Conservation (phyloP, 2,888 invertebrate genomes). For the Brachynemurus nebulosus region DNA sequence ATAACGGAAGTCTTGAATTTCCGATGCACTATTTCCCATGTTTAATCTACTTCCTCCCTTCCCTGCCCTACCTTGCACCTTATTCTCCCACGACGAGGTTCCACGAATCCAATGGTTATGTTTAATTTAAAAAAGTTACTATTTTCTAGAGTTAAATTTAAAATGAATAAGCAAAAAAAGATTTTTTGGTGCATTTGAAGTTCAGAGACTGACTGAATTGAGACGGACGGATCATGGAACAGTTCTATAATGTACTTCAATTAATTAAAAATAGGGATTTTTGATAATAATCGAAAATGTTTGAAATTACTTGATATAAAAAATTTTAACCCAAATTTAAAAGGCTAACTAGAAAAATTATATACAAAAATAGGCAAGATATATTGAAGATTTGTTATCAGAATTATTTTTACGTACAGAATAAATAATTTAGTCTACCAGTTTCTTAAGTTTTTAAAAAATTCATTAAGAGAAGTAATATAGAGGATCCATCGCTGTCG, state of each 20-base stretch:
- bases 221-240: background rate
- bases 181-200: background rate
- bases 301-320: too few species aligned
- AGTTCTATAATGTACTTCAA: too few species aligned
- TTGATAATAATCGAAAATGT: too few species aligned
- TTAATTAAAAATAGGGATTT: too few species aligned
- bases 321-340: too few species aligned
- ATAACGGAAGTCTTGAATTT: background rate
- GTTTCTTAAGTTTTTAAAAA: background rate
- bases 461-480: background rate
- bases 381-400: too few species aligned
- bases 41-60: slow-evolving; percentile 3
- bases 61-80: background rate
- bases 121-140: too few species aligned
- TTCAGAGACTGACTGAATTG: slow-evolving; percentile 3
- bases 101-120: background rate
- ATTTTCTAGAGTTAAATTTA: too few species aligned
- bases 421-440: background rate
- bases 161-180: background rate
- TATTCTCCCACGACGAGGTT: background rate
- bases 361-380: too few species aligned
- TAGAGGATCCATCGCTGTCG: background rate
- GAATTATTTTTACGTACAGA: too few species aligned
- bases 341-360: too few species aligned
- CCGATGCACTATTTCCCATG: background rate